A percentile compares a stretch with the other conserved stretches of the same genome.
phyloP scores from a whole-genome alignment of 2,797 vertebrate species.

The Oceanodroma leucorhoa region DNA sequence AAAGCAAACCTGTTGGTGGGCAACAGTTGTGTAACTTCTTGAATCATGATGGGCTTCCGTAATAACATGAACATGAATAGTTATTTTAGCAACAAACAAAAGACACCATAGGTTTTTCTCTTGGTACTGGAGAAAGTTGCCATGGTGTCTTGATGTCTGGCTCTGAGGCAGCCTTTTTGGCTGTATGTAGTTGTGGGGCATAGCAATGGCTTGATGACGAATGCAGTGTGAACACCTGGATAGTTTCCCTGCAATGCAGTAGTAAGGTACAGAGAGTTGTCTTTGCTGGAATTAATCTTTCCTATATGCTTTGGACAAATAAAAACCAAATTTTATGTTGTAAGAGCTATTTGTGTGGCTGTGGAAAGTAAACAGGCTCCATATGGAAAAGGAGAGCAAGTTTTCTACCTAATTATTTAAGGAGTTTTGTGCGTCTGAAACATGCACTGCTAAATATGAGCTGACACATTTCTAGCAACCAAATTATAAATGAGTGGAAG shows the following conservation, averaged over 20 bases:
- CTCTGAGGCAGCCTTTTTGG: background rate
- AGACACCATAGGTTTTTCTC: background rate
- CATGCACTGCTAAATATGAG: background rate
- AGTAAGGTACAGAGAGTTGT: background rate
- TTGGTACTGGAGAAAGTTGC: background rate
- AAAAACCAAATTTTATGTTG: background rate
- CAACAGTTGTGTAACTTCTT: background rate
- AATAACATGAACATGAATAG: background rate
- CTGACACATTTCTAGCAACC: conserved; percentile 34
- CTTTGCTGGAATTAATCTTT: background rate
- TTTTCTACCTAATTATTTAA: conserved; percentile 18
- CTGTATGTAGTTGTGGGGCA: background rate
- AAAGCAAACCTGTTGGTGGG: background rate
- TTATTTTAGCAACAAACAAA: background rate
- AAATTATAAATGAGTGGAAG: conserved; percentile 61
- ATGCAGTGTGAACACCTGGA: background rate
- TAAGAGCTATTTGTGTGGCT: background rate
- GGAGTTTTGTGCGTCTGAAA: background rate
- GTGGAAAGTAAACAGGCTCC: background rate
- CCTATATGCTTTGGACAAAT: background rate
- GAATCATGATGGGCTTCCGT: background rate
- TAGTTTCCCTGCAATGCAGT: background rate
- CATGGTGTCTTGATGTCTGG: background rate
- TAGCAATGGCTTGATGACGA: background rate
- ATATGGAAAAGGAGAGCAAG: background rate